These are phyloP conservation scores for Percopsis omiscomaycus DNA, from an alignment of 2,797 vertebrate species.

Conservation along the genomic window DNA sequence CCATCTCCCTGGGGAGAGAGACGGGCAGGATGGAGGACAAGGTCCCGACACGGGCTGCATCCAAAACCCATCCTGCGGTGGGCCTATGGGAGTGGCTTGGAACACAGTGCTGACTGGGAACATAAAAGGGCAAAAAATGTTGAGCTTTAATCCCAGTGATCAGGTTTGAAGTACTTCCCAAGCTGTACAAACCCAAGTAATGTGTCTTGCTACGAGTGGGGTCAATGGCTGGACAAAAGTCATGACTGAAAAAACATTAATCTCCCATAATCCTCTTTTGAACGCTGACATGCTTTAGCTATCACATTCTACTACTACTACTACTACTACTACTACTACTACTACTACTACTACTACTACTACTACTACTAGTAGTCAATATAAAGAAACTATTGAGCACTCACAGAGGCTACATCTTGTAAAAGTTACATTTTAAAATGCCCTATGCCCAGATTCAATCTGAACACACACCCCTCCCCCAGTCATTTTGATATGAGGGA, in stretches of 20 bases:
- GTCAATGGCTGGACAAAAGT: conserved; percentile 18
- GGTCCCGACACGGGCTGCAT: conserved; percentile 67
- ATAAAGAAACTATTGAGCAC: conserved; percentile 11
- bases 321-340: neutral
- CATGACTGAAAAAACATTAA: conserved; percentile 16
- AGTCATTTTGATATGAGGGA: no score
- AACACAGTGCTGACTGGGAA: conserved; percentile 82
- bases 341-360: neutral
- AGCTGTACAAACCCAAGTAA: conserved; percentile 13
- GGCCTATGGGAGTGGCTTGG: conserved; percentile 76
- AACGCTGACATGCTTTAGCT: conserved; percentile 17
- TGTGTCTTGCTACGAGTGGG: conserved; percentile 19
- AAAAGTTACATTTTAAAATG: conserved; percentile 7
- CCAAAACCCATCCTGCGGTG: conserved; percentile 74
- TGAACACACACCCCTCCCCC: neutral
- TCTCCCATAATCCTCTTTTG: conserved; percentile 36
- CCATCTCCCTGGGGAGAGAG: conserved; percentile 34
- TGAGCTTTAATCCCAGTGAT: conserved; percentile 10
- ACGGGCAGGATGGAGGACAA: conserved; percentile 44
- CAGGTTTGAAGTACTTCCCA: conserved; percentile 2
- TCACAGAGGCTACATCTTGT: conserved; percentile 11
- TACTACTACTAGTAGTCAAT: conserved; percentile 3
- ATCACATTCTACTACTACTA: conserved; percentile 16
- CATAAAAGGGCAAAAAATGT: conserved; percentile 32
- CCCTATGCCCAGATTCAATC: neutral